Evolutionary conservation across 2,113 vertebrate genomes (phyloP).

Genomic region (Syrrhaptes paradoxus): DNA sequence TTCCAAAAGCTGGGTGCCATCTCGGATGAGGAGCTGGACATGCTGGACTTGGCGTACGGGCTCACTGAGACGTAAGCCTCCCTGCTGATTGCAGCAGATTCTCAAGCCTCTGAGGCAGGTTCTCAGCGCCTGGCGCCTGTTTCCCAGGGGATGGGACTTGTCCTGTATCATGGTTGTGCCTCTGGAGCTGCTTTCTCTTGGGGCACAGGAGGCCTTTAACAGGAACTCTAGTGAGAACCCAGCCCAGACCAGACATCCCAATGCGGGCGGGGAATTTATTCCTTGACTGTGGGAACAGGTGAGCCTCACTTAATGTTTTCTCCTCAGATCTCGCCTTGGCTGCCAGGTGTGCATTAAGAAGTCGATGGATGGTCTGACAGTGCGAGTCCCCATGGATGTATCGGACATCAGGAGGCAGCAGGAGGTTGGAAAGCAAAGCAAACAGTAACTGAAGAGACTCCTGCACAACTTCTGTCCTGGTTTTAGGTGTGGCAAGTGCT

Average conservation of each 20-base stretch:
- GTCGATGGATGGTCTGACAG: constrained; percentile 75
- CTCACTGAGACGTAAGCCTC: constrained; percentile 76
- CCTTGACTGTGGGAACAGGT: not conserved
- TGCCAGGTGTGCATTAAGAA: constrained; percentile 78
- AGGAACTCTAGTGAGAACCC: not conserved
- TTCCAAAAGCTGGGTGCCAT: constrained; percentile 70
- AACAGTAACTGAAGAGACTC: not conserved
- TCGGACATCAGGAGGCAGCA: constrained; percentile 61
- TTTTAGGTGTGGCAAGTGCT: not conserved
- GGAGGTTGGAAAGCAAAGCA: constrained; percentile 60
- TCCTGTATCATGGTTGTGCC: not conserved
- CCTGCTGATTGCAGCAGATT: accelerated
- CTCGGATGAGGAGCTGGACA: constrained; percentile 80
- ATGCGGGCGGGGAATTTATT: not conserved
- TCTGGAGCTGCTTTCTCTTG: not conserved
- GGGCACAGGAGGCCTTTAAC: not conserved
- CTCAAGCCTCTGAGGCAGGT: not conserved
- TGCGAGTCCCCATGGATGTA: constrained; percentile 69
- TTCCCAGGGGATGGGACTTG: not conserved
- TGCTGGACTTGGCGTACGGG: constrained; percentile 80
- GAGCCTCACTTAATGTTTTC: not conserved
- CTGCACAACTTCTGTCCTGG: not conserved
- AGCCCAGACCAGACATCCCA: not conserved
- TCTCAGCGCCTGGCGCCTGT: not conserved
- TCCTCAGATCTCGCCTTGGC: constrained; percentile 77